Base-by-base conservation (phyloP, 2,113 vertebrate species). In the Passer montanus region DNA sequence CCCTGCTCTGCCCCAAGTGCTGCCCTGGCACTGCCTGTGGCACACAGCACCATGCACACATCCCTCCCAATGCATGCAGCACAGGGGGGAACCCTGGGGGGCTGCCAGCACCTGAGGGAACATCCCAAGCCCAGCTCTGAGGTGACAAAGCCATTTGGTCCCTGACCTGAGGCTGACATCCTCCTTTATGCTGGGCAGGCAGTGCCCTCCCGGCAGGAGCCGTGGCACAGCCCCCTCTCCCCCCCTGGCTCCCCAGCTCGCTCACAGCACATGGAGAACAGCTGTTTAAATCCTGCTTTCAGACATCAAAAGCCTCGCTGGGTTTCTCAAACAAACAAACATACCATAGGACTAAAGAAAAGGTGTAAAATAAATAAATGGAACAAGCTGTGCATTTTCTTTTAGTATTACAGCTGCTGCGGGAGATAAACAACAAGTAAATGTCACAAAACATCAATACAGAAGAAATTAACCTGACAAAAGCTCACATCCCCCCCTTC, bases 281-380 rank as follows among this genome's bases (percentile, higher is more conserved):
- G 98, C 98, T 98, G 97, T 97, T 91, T 94, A 96, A 97, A 96
- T 85, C 97, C 97, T 85, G 89, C 95, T 91, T 93, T 78, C 97
- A 63, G 93, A 97, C 97, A 97, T 97, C 96, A 97, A 97, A 98
- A 97, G 98, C 98, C 98, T 97, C 97, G 77, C 97, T 94, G 97
- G 97, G 97, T 97, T 97, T 97, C 97, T 97, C 97, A 97, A 98
- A 95, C 97, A 97, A 97, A 97, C 97, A 98, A 97, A 98, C 98
- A 98, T 93, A 98, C 97, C 97, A 93, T 86, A 84, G 97, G 97
- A 97, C 96, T 87, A 63, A 88, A 95, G 97, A 94, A 98, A 95
- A 98, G 98, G 98, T 98, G 98, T 98, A 97, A 98, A 97, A 97
- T 98, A 98, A 98, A 98, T 94, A 98, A 96, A 96, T 62, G 86